Base-by-base conservation (phyloP, 2,113 vertebrate species). In the Stomatorhinus ivindoensis region DNA sequence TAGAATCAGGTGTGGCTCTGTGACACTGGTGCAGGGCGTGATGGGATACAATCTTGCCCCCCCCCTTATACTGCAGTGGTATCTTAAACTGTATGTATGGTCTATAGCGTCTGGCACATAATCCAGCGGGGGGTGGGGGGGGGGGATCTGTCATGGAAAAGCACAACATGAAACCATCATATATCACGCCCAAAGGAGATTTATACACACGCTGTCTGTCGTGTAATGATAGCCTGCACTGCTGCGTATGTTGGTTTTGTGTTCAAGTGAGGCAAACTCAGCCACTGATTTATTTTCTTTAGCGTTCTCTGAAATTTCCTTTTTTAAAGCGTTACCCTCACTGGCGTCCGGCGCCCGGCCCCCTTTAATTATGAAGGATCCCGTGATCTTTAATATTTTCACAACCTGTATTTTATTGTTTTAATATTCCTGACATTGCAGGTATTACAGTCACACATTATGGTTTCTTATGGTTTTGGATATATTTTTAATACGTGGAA, bases 351-450 rank as follows among this genome's bases (percentile, higher is more conserved):
- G 82, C 88, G 55, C 90, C 55, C 21, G 88, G 53, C 84, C 87
- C 73, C 82, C 89, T 90, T 86, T 90, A 90, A 92, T 91, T 90
- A 90, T 91, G 48, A 76, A 76, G 42, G 87, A 88, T 89, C 91
- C 76, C 84, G 44, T 90, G 92, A 91, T 89, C 89, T 91, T 91
- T 91, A 91, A 91, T 91, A 90, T 88, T 91, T 92, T 90, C 89
- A 85, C 89, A 88, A 91, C 90, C 91, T 90, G 91, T 82, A 89
- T 86, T 91, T 89, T 89, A 76, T 87, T 89, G 87, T 86, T 86
- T 88, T 90, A 91, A 91, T 92, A 89, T 90, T 89, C 90, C 91
- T 92, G 91, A 93, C 90, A 89, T 85, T 89, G 89, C 90, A 93
- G 92, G 92, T 92, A 91, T 92, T 58, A 58, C 65, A 88, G 83